Conservation (phyloP, 2,888 invertebrate species). For the Lampropteryx suffumata region DNA sequence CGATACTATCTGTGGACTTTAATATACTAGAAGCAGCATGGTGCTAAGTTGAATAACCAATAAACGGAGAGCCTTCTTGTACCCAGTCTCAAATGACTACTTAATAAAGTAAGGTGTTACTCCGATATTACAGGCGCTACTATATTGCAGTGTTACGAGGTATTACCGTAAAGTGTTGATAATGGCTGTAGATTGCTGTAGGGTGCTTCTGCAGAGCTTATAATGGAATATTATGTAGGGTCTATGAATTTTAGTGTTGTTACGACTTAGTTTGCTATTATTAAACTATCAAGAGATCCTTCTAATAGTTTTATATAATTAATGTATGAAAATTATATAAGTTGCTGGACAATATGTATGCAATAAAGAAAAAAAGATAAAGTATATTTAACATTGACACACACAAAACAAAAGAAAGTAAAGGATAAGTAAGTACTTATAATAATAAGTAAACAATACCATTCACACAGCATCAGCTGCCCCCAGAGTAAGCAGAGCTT, state of each 20-base stretch:
- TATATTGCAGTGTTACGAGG: slow-evolving; percentile 14
- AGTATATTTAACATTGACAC: too few relatives aligned
- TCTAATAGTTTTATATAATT: too few relatives aligned
- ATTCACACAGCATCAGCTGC: too few relatives aligned
- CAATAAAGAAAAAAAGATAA: too few relatives aligned
- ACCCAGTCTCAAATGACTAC: slow-evolving; percentile 10
- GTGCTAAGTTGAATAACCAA: slow-evolving; percentile 31
- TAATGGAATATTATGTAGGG: not conserved
- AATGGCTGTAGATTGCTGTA: slow-evolving; percentile 9
- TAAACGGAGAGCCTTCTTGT: slow-evolving; percentile 19
- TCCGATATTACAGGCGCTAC: slow-evolving; percentile 10
- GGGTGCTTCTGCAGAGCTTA: not conserved
- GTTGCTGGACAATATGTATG: too few relatives aligned
- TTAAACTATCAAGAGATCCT: too few relatives aligned
- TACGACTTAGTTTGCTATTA: too few relatives aligned
- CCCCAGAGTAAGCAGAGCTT: too few relatives aligned
- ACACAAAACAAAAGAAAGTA: too few relatives aligned
- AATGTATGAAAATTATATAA: too few relatives aligned
- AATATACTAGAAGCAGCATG: slow-evolving; percentile 29
- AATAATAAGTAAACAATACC: too few relatives aligned
- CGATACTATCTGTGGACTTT: slow-evolving; percentile 2
- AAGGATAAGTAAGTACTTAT: too few relatives aligned
- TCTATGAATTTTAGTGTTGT: not conserved
- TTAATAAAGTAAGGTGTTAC: slow-evolving; percentile 23
- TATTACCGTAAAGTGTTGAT: slow-evolving; percentile 23